Evolutionary conservation across 1,140 invertebrate genomes (phyloP), one percentile per base, ranked within the genome.

Genomic region (Hycleus phaleratus): DNA sequence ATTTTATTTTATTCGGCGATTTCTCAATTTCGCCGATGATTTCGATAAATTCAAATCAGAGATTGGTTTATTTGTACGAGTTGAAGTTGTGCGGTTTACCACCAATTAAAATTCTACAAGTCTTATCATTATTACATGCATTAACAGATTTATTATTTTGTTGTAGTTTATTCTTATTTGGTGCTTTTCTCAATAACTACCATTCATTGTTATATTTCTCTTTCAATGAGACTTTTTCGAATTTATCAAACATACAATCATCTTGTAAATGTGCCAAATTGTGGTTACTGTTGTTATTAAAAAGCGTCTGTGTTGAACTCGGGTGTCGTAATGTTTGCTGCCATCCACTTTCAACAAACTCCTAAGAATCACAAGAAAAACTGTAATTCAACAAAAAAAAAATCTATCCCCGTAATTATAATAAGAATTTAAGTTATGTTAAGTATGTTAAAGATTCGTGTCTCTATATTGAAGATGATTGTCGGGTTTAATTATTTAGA

Each of bases 341-440:
- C 74, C 90, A 82, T 68, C 92, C 92, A 79, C 88, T 88, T 68
- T 91, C 91, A 78, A 89, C 80, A 81, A 90, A 94, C 78, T 92
- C 90, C 88, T 90, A 72, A n/a, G 56, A 12, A 12, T 12, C 12
- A 12, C 12, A 12, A 12, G 12, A 12, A 12, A 12, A 12, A 12
- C 1, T 12, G 1, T 12, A 12, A 12, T 12, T 12, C 12, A 12
- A 12, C 12, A 12, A 12, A 12, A 12, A 12, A 12, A 12, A 12
- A 12, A 12, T 12, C 12, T 12, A 12, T 12, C 12, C 12, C 12
- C 12, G 12, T 12, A 12, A 12, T 12, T 12, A 12, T 12, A 0
- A 12, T 12, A 12, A 12, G 12, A 12, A 12, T 12, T 12, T 12
- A 12, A 12, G 12, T 12, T 12, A 12, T 12, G 12, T 12, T 12